phyloP scores from a whole-genome alignment of 1,140 invertebrate species.

The Antheraea pernyi region DNA sequence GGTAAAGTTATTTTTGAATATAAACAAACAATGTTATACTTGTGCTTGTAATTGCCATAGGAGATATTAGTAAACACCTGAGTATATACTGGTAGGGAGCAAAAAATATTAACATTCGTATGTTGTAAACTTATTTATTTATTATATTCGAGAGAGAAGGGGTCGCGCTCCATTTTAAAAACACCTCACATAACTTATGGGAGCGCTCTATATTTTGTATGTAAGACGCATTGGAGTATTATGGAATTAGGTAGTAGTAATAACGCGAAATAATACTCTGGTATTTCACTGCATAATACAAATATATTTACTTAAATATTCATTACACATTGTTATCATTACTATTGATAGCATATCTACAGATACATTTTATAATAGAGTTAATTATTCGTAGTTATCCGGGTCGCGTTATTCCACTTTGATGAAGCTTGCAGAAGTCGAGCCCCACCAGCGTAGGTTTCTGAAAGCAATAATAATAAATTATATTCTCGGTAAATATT shows the following conservation, averaged over 20 bases:
- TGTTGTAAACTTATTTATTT: no score
- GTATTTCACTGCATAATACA: not conserved
- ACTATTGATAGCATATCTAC: not conserved
- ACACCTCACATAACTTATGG: no score
- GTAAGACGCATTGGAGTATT: no score
- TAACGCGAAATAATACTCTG: not conserved
- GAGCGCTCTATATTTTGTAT: no score
- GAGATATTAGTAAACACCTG: no score
- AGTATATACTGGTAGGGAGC: no score
- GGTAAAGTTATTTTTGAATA: no score
- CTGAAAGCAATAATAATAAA: constrained; percentile 23
- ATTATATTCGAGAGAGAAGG: no score
- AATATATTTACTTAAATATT: constrained; percentile 1
- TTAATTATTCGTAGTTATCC: not conserved
- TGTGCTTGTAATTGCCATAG: no score
- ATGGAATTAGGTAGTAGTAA: not conserved
- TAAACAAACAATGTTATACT: no score
- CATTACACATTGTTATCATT: not conserved
- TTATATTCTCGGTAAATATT: not conserved
- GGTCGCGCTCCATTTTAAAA: no score
- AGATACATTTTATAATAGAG: not conserved
- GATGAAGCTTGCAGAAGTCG: constrained; percentile 22
- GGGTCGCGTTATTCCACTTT: constrained; percentile 29
- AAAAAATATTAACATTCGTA: no score
- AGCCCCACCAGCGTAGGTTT: constrained; percentile 19